Conservation (phyloP, 2,113 vertebrate genomes). For the Holacanthus passer region DNA sequence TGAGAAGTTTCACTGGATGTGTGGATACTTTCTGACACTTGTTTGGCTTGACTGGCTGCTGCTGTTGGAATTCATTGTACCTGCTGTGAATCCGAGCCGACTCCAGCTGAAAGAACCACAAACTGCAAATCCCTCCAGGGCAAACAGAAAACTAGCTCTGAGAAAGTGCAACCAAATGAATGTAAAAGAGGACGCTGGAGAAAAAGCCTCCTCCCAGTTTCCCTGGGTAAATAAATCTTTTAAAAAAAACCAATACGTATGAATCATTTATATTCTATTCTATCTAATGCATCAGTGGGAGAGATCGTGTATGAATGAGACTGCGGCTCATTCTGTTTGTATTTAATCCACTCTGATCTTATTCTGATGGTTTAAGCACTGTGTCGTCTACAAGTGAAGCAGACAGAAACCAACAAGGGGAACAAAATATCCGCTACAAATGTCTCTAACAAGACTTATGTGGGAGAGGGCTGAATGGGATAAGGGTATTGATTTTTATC, state of each 20-base stretch:
- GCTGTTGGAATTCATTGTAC: background rate
- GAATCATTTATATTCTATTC: constrained; percentile 34
- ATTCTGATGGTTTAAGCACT: constrained; percentile 48
- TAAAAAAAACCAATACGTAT: constrained; percentile 2
- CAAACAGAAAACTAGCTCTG: background rate
- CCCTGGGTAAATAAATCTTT: constrained; percentile 13
- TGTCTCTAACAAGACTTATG: constrained; percentile 68
- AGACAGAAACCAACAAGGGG: constrained; percentile 50
- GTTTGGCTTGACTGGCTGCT: background rate
- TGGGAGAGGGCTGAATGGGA: constrained; percentile 64
- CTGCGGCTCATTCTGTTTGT: constrained; percentile 9
- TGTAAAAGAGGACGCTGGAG: background rate
- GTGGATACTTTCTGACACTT: background rate
- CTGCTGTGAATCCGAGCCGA: background rate
- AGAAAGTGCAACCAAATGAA: background rate
- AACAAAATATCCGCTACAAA: constrained; percentile 55
- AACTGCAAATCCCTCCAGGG: background rate
- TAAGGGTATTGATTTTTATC: constrained; percentile 68
- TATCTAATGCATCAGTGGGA: background rate
- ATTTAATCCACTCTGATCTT: constrained; percentile 44
- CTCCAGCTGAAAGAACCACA: background rate
- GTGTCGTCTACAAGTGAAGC: constrained; percentile 18
- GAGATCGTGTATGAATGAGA: constrained; percentile 13
- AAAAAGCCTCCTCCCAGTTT: background rate
- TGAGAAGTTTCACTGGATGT: background rate